Evolutionary conservation across 2,888 invertebrate species (phyloP).

Genomic region (Alviniconcha strummeri): DNA sequence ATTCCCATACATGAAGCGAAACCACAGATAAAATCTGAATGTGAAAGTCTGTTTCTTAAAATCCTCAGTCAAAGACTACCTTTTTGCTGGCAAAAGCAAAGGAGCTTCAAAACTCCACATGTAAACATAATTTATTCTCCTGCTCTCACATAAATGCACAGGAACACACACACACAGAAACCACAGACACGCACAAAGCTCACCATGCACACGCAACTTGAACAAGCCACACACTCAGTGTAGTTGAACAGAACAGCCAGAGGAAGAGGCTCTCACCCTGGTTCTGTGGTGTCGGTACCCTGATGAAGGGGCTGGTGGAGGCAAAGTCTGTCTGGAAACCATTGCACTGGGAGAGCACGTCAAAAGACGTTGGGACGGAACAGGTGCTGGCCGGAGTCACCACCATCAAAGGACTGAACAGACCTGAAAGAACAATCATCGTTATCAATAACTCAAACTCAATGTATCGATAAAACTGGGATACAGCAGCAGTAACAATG

Average conservation of each 20-base stretch:
- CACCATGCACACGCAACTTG: background rate
- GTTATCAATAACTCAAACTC: no score
- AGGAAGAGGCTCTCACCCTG: conserved; percentile 26
- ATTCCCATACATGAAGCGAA: no score
- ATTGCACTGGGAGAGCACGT: conserved; percentile 50
- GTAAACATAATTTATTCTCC: background rate
- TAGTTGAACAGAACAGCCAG: background rate
- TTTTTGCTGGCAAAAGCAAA: no score
- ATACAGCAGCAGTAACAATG: background rate
- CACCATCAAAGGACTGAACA: conserved; percentile 64
- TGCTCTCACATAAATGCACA: background rate
- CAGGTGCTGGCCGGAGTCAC: conserved; percentile 53
- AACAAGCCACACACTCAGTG: background rate
- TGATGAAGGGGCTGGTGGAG: conserved; percentile 54
- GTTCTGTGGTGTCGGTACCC: conserved; percentile 46
- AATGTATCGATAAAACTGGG: no score
- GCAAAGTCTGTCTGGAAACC: conserved; percentile 63
- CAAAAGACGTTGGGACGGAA: conserved; percentile 51
- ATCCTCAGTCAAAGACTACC: no score
- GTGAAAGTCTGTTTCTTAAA: no score
- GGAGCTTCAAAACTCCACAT: background rate
- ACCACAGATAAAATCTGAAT: no score
- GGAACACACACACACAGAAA: background rate
- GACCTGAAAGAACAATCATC: conserved; percentile 43
- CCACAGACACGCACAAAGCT: background rate